Evolutionary conservation across 1,140 invertebrate genomes (phyloP).

Genomic region (Ephestia elutella): DNA sequence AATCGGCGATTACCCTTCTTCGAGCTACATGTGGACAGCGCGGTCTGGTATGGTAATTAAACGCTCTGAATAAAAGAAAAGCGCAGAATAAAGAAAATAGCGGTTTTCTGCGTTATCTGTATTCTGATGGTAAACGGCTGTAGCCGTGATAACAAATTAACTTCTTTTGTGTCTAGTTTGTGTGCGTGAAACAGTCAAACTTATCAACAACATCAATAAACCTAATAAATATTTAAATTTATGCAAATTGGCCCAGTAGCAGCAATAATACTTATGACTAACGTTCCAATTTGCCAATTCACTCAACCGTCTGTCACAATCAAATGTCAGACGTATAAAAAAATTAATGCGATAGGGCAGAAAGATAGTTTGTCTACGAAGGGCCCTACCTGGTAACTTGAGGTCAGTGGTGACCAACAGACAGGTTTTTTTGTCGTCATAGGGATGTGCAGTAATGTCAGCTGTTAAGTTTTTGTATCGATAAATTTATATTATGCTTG

Average conservation of each 20-base stretch:
- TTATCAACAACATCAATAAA: too few species aligned
- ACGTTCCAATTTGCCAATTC: neutral
- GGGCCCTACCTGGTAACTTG: neutral
- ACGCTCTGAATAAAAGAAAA: too few species aligned
- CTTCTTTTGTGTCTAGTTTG: too few species aligned
- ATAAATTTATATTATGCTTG: neutral
- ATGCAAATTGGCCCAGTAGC: neutral
- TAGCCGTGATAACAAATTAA: too few species aligned
- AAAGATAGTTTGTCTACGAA: neutral
- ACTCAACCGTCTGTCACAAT: neutral
- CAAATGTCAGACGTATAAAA: neutral
- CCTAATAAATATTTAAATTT: neutral
- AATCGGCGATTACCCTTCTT: too few species aligned
- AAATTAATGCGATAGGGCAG: neutral
- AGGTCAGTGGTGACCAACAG: neutral
- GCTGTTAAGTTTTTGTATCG: neutral
- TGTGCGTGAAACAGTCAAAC: too few species aligned
- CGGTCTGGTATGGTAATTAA: too few species aligned
- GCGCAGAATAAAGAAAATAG: too few species aligned
- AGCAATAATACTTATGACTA: neutral
- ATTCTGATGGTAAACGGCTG: too few species aligned
- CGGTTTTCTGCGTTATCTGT: too few species aligned
- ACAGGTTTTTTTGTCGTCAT: neutral
- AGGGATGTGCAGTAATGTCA: neutral
- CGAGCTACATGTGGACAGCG: too few species aligned